Evolutionary conservation across 2,797 vertebrate genomes (phyloP), one percentile per base, ranked within the genome.

Genomic region (Melanotaenia pygmaea): DNA sequence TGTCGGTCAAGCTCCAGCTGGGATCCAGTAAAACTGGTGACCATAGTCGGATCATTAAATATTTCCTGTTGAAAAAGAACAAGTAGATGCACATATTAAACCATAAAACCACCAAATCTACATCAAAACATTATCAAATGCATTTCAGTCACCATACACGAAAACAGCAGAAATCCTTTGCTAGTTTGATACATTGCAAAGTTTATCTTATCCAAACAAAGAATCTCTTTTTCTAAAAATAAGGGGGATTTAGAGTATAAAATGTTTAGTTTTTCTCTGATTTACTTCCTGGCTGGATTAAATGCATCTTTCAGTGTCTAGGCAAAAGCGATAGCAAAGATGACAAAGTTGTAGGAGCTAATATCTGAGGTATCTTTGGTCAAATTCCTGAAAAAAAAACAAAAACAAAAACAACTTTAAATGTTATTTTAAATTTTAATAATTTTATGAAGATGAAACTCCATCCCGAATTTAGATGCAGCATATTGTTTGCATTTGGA

Each of bases 11-110:
- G n/a, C 22, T 40, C 35, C 10, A 11, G 32, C 6, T 5, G 8
- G 64, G 28, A 54, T 62, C 26, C n/a, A 30, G 58, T 37, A 40
- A 61, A 16, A 13, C 63, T 20, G n/a, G 37, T n/a, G 26, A 50
- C 10, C 34, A 13, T 56, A 5, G 16, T 37, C 10, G 16, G 5
- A n/a, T 43, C 65, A 26, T 37, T 8, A 28, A 4, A 47, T 10
- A 10, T 18, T 40, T 14, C 22, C 6, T 50, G 20, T n/a, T 24
- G 10, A 24, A 24, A 2, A 12, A 24, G 5, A n/a, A 8, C 20
- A 2, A n/a, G 8, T 3, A 53, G 0, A 3, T 3, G 3, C 3
- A 53, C 22, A 26, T 5, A 4, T 1, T 4, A 13, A 9, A 10
- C 4, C 22, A 4, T 3, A 5, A 9, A 7, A 22, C 47, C 16